Evolutionary conservation across 2,888 invertebrate genomes (phyloP), one percentile per base, ranked within the genome.

Genomic region (Nomada hirtipes): DNA sequence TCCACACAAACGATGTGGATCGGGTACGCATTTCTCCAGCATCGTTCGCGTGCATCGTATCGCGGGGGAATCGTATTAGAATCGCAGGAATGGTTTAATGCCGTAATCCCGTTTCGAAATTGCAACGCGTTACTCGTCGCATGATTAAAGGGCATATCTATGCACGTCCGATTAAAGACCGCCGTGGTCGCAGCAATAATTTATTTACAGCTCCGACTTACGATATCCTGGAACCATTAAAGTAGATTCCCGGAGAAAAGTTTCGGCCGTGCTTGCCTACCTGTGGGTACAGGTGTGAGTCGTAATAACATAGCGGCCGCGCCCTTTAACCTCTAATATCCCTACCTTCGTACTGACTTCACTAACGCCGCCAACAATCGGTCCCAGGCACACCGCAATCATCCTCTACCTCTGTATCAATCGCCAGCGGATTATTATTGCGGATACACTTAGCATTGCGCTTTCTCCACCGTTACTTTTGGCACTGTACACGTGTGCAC

Each of bases 241-340:
- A 84, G 88, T 83, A 76, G 88, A 86, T 85, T 83, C 88, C 61
- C 79, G 53, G 79, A 69, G 88, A 83, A 86, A 86, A 85, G 82
- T 87, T 68, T 68, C 44, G 85, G 82, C 76, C 83, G 83, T 70
- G 82, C 67, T 77, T 75, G 76, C 83, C 85, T 85, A 82, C 78
- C 87, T 73, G 50, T 77, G 86, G 90, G 85, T 91, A 91, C 93
- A 92, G 93, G 93, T 93, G 92, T 92, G 92, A 92, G 91, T 89
- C 90, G 92, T 93, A 93, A 93, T 93, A 91, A 93, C 90, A 93
- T 88, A 88, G 92, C 89, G 81, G 91, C 78, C 83, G 88, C 90
- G 92, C 89, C 92, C 93, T 92, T 84, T 89, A 89, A 93, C 93
- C 92, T 86, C 86, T 74, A 79, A 86, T 89, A 89, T 89, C 89